Conservation (phyloP, 2,113 vertebrate species). For the Zosterops borbonicus region DNA sequence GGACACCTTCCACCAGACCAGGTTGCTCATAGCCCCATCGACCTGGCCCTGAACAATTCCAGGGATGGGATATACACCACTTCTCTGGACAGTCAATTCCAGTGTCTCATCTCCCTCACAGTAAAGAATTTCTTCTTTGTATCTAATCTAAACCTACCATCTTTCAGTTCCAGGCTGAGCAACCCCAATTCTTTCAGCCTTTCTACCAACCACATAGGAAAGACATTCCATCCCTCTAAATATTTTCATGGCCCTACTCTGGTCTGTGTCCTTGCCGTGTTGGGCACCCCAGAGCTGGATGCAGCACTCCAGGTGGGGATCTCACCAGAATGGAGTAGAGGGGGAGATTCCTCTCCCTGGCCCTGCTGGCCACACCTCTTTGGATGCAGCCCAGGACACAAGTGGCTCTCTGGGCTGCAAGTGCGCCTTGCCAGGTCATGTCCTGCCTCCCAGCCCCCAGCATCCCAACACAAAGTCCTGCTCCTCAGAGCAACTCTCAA, state of each 20-base stretch:
- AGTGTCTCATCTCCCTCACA: background rate
- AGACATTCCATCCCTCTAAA: background rate
- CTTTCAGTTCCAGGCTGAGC: background rate
- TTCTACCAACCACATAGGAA: background rate
- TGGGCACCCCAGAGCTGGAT: background rate
- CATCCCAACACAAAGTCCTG: background rate
- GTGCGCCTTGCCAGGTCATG: background rate
- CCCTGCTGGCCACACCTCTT: background rate
- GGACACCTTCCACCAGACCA: background rate
- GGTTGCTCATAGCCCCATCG: background rate
- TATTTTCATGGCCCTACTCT: background rate
- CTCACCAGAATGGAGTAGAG: background rate
- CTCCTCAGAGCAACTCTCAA: background rate
- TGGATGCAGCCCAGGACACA: background rate
- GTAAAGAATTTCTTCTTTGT: background rate
- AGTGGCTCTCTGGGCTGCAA: accelerated
- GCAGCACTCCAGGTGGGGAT: background rate
- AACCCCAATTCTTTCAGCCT: background rate
- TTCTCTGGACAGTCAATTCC: background rate
- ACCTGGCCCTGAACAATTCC: background rate
- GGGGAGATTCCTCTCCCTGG: background rate
- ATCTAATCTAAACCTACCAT: background rate
- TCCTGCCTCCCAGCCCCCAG: background rate
- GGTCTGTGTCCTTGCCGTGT: background rate
- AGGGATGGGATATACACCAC: background rate